Evolutionary conservation across 92 coral and sea anemone species (phyloP).

Genomic region (Bergia puertoricense): DNA sequence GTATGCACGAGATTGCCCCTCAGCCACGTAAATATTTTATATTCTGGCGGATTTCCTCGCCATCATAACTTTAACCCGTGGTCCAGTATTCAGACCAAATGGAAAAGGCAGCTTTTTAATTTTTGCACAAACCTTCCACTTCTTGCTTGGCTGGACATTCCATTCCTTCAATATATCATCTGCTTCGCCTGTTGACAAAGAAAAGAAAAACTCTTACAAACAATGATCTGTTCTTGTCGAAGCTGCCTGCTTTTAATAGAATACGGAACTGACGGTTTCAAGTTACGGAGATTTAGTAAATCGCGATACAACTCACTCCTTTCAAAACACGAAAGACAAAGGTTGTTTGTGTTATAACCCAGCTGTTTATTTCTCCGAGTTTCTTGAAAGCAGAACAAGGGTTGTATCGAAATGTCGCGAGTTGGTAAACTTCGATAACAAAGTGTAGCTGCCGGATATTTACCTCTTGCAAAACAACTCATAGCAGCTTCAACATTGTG

Average conservation of each 20-base stretch:
- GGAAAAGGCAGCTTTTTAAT: not conserved
- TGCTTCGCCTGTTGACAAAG: conserved; percentile 63
- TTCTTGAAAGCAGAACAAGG: conserved; percentile 11
- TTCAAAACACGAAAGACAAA: conserved; percentile 27
- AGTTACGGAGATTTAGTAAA: conserved; percentile 31
- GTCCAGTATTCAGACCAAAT: not conserved
- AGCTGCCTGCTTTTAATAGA: conserved; percentile 50
- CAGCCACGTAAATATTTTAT: conserved; percentile 43
- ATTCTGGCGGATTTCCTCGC: conserved; percentile 15
- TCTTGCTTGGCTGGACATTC: conserved; percentile 69
- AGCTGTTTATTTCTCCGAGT: not conserved
- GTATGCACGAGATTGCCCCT: conserved; percentile 16
- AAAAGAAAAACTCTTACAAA: conserved; percentile 29
- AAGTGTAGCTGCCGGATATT: not conserved
- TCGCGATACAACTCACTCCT: conserved; percentile 32
- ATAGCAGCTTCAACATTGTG: conserved; percentile 89
- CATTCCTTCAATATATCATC: conserved; percentile 72
- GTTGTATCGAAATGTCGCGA: conserved; percentile 7
- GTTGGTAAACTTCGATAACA: conserved; percentile 16
- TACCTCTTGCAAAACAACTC: conserved; percentile 78
- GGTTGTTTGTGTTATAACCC: conserved; percentile 18
- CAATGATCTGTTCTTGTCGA: conserved; percentile 57
- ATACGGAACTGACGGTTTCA: conserved; percentile 49
- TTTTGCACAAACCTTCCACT: conserved; percentile 69
- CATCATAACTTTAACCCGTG: conserved; percentile 17